phyloP scores from a whole-genome alignment of 2,888 invertebrate species.

The Prosapia bicincta region DNA sequence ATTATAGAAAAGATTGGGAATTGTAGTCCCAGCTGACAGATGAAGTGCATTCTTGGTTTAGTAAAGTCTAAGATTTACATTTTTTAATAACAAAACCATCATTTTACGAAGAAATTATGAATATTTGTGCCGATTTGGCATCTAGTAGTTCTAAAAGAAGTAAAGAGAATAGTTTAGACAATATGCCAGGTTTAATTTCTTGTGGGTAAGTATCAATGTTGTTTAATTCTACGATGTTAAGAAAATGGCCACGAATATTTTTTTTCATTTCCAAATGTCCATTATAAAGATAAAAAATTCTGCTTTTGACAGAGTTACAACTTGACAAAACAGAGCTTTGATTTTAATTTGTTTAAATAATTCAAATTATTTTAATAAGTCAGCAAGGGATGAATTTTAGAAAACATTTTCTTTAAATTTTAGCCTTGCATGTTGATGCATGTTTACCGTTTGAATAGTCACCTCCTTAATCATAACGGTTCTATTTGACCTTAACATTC shows the following conservation, averaged over 20 bases:
- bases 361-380: too few relatives aligned
- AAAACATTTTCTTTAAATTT: too few relatives aligned
- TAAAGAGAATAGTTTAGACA: slow-evolving; percentile 20
- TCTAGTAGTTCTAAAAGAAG: slow-evolving; percentile 11
- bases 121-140: slow-evolving; percentile 15
- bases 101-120: slow-evolving; percentile 13
- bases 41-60: not conserved
- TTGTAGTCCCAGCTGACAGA: not conserved
- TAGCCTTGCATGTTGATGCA: too few relatives aligned
- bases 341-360: too few relatives aligned
- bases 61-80: not conserved
- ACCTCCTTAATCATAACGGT: too few relatives aligned
- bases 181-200: slow-evolving; percentile 22
- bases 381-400: too few relatives aligned
- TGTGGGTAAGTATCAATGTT: slow-evolving; percentile 16
- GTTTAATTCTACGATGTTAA: not conserved
- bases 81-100: not conserved
- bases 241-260: slow-evolving; percentile 2
- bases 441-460: too few relatives aligned
- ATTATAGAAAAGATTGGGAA: not conserved
- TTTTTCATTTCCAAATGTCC: too few relatives aligned
- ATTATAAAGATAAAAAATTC: too few relatives aligned
- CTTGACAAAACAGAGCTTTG: too few relatives aligned
- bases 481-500: too few relatives aligned
- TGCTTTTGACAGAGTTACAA: too few relatives aligned